These are phyloP conservation scores for Ascidia mentula DNA, from an alignment of 23 tunicate genomes.

Conservation along the genomic window DNA sequence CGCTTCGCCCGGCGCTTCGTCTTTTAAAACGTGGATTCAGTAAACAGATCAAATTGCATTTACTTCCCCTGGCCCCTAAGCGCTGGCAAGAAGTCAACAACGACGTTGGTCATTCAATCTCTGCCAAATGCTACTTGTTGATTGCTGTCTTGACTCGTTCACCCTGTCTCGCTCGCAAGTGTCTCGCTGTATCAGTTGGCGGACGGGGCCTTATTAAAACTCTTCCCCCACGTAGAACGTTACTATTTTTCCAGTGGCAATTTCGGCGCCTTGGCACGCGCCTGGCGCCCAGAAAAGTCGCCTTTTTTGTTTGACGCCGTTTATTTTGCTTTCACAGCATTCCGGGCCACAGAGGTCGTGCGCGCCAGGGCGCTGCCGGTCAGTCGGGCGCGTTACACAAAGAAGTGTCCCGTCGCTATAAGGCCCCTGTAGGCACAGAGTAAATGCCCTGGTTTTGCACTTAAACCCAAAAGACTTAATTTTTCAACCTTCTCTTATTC, in stretches of 20 bases:
- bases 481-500: too few species aligned
- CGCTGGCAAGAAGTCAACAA: not conserved
- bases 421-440: too few species aligned
- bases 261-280: slow-evolving; percentile 1
- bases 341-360: not conserved
- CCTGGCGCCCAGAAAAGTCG: not conserved
- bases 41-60: slow-evolving; percentile 4
- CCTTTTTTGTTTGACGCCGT: not conserved
- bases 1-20: not conserved
- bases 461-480: too few species aligned
- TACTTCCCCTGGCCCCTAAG: not conserved
- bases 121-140: too few species aligned
- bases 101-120: not conserved
- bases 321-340: not conserved
- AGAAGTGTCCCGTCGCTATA: too few species aligned
- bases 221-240: too few species aligned
- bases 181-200: too few species aligned
- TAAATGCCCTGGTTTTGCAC: too few species aligned
- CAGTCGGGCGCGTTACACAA: not conserved
- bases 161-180: too few species aligned
- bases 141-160: too few species aligned
- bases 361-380: not conserved
- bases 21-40: slow-evolving; percentile 7
- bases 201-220: too few species aligned
- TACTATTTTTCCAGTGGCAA: not conserved